These are phyloP conservation scores for Dasyornis broadbenti DNA, from an alignment of 2,113 vertebrate species.

Conservation along the genomic window DNA sequence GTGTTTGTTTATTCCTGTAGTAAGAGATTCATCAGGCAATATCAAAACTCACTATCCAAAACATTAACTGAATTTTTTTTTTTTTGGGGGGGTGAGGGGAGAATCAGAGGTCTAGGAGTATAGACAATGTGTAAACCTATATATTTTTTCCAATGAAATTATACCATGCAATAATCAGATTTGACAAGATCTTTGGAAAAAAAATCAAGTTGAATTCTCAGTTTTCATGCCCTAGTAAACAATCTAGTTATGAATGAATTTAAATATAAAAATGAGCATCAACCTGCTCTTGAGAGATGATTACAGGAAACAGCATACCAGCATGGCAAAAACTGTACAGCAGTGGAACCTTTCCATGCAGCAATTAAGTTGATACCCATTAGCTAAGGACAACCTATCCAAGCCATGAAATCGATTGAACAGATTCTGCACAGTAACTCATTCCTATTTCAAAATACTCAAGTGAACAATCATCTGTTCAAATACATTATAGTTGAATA, in stretches of 20 bases:
- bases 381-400: neutral
- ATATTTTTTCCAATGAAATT: conserved; percentile 49
- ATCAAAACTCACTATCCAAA: conserved; percentile 25
- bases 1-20: neutral
- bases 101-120: conserved; percentile 22
- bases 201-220: conserved; percentile 16
- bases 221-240: conserved; percentile 54
- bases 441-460: neutral
- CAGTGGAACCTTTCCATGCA: neutral
- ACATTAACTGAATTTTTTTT: neutral
- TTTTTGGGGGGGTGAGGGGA: neutral
- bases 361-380: neutral
- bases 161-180: conserved; percentile 17
- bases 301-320: neutral
- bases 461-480: neutral
- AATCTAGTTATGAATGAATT: conserved; percentile 52
- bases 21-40: conserved; percentile 6
- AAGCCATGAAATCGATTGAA: neutral
- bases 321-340: neutral
- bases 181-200: conserved; percentile 57
- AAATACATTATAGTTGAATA: neutral
- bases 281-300: neutral
- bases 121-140: conserved; percentile 54
- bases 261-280: conserved; percentile 50
- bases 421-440: neutral